phyloP scores from a whole-genome alignment of 2,797 vertebrate genomes.

The Pelobates cultripes region DNA sequence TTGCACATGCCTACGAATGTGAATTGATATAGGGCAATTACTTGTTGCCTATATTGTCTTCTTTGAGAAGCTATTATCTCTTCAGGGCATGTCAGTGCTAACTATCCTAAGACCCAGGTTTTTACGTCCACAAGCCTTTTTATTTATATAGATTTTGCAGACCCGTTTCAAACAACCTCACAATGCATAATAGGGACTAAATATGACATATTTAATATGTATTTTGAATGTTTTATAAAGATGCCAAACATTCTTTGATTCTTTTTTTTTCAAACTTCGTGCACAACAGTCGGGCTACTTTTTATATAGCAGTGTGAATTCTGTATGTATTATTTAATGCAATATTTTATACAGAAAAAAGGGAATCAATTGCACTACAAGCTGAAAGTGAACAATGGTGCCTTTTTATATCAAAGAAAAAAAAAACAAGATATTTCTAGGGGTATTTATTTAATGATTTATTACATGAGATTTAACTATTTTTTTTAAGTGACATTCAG shows the following conservation, averaged over 20 bases:
- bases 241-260: background rate
- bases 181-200: too few relatives aligned
- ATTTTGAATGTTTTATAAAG: too few relatives aligned
- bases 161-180: too few relatives aligned
- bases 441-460: conserved; percentile 46
- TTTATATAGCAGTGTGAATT: conserved; percentile 50
- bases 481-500: conserved; percentile 18
- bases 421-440: conserved; percentile 40
- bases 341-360: conserved; percentile 65
- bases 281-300: conserved; percentile 41
- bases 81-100: too few relatives aligned
- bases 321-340: conserved; percentile 55
- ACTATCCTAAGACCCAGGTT: too few relatives aligned
- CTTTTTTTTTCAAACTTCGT: conserved; percentile 29
- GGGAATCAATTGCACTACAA: conserved; percentile 71
- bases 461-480: conserved; percentile 37
- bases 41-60: too few relatives aligned
- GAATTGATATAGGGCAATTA: too few relatives aligned
- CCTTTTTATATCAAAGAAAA: conserved; percentile 36
- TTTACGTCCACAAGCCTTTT: too few relatives aligned
- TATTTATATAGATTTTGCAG: too few relatives aligned
- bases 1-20: too few relatives aligned
- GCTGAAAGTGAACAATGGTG: conserved; percentile 65
- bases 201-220: too few relatives aligned
- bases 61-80: too few relatives aligned